A percentile compares a stretch with the other conserved stretches of the same genome.
Evolutionary conservation across 2,113 vertebrate species (phyloP).

Genomic region (Alces alces): DNA sequence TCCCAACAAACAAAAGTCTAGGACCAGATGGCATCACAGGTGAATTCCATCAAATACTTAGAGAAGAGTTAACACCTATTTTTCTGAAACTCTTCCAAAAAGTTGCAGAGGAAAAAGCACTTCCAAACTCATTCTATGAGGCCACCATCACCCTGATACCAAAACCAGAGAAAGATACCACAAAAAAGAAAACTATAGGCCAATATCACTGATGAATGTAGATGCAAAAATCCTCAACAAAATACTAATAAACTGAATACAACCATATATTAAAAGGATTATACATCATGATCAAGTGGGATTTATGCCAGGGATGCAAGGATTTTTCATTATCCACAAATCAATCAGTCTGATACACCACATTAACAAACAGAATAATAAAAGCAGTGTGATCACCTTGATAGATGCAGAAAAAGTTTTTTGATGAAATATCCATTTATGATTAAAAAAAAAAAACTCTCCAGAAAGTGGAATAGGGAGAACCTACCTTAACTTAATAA

Average conservation of each 20-base stretch:
- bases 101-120: background rate
- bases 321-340: background rate
- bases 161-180: background rate
- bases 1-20: background rate
- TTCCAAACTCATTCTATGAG: background rate
- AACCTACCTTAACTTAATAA: background rate
- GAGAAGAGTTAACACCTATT: background rate
- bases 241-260: background rate
- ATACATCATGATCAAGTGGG: background rate
- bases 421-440: background rate
- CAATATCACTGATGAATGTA: background rate
- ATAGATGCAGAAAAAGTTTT: background rate
- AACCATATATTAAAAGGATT: background rate
- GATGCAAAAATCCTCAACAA: background rate
- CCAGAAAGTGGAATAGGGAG: background rate
- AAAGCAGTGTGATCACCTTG: background rate
- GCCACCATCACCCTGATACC: background rate
- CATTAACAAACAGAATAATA: background rate
- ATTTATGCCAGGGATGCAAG: background rate
- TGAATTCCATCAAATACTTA: background rate
- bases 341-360: background rate
- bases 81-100: background rate
- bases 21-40: background rate
- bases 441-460: background rate
- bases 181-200: background rate